Conservation (phyloP, 1,140 invertebrate genomes). For the Drosophila funebris region DNA sequence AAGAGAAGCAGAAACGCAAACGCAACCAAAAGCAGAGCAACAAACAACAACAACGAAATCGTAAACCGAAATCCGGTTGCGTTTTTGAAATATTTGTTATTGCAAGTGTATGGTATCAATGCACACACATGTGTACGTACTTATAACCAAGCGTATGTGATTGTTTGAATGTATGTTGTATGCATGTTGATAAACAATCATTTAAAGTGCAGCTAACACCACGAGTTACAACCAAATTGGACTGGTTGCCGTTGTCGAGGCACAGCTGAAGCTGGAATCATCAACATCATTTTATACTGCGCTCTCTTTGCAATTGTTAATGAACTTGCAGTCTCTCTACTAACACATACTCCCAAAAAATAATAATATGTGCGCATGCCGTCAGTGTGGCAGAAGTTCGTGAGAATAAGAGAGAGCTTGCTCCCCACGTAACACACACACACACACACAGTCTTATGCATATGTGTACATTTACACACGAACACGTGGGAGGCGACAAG, state of each 20-base stretch:
- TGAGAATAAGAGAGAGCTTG: conserved; percentile 8
- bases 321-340: conserved; percentile 22
- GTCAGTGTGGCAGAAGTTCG: conserved; percentile 6
- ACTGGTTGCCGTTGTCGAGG: no score
- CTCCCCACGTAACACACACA: conserved; percentile 7
- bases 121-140: conserved; percentile 7
- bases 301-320: conserved; percentile 7
- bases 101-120: conserved; percentile 37
- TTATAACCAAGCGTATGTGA: background rate
- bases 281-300: background rate
- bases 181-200: conserved; percentile 1
- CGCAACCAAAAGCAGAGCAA: conserved; percentile 42
- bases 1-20: conserved; percentile 9
- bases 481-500: conserved; percentile 9
- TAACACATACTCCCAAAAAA: background rate
- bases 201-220: conserved; percentile 8
- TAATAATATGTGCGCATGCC: background rate
- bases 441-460: background rate
- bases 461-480: background rate
- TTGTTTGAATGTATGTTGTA: background rate
- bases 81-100: conserved; percentile 41
- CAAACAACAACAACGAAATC: conserved; percentile 35
- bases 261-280: no score
- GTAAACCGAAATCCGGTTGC: conserved; percentile 48
- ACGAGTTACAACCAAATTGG: background rate